These are phyloP conservation scores for Rhineura floridana DNA, from an alignment of 2,113 vertebrate species.

Conservation along the genomic window DNA sequence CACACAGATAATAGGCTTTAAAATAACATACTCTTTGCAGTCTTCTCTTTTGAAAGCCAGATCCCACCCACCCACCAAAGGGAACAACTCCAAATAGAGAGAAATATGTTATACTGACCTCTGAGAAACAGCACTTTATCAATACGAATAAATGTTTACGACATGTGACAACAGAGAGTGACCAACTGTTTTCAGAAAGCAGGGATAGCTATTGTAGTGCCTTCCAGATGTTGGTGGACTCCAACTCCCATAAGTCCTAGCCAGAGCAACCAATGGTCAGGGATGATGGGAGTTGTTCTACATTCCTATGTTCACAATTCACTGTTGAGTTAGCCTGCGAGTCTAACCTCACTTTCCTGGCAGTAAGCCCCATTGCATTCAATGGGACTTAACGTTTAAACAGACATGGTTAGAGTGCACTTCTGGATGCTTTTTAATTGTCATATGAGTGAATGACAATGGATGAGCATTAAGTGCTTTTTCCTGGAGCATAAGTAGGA, in stretches of 20 bases:
- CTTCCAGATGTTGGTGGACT: too few species aligned
- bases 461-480: background rate
- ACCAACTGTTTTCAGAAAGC: background rate
- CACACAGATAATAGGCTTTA: background rate
- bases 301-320: too few species aligned
- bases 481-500: background rate
- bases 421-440: background rate
- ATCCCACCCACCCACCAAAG: too few species aligned
- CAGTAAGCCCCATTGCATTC: too few species aligned
- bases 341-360: too few species aligned
- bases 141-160: background rate
- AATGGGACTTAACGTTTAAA: too few species aligned
- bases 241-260: too few species aligned
- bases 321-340: too few species aligned
- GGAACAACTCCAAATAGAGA: background rate
- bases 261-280: too few species aligned
- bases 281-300: too few species aligned
- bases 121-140: background rate
- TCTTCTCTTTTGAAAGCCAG: background rate
- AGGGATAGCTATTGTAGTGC: too few species aligned
- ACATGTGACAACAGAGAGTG: background rate
- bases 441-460: fast-evolving
- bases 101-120: background rate
- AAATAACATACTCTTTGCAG: background rate
- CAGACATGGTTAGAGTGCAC: too few species aligned